Evolutionary conservation across 2,888 invertebrate genomes (phyloP).

Genomic region (Heteropelma amictum): DNA sequence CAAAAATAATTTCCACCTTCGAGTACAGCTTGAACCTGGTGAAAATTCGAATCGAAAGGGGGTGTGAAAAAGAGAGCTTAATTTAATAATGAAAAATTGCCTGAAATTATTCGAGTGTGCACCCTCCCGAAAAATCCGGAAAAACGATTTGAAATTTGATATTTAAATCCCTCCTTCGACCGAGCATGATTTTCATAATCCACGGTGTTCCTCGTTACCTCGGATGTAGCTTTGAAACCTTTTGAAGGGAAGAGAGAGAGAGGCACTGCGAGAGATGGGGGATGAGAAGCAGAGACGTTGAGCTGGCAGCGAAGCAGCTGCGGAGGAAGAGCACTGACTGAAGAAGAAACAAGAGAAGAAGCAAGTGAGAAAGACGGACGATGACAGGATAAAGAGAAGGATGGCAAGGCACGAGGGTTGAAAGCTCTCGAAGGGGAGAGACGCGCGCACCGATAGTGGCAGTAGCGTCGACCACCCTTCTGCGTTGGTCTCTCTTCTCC

Average conservation of each 20-base stretch:
- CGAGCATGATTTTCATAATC: neutral
- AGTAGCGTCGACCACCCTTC: conserved; percentile 36
- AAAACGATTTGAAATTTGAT: no score
- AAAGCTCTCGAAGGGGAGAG: conserved; percentile 41
- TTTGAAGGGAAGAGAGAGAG: neutral
- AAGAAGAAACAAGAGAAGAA: conserved; percentile 12
- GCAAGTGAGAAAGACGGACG: conserved; percentile 26
- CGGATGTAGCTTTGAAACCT: conserved; percentile 7
- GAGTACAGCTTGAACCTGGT: no score
- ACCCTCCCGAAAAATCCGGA: no score
- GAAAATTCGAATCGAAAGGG: no score
- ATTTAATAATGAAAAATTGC: no score
- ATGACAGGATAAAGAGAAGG: conserved; percentile 1
- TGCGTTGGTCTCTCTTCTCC: neutral
- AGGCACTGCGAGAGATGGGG: neutral
- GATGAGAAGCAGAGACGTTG: conserved; percentile 1
- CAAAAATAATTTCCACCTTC: no score
- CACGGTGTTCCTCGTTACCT: conserved; percentile 1
- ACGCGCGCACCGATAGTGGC: conserved; percentile 40
- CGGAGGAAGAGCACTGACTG: conserved; percentile 35
- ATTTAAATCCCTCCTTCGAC: no score
- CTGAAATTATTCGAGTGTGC: no score
- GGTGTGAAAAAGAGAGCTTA: no score
- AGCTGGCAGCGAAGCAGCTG: conserved; percentile 47
- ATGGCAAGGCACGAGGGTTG: conserved; percentile 35